phyloP scores from a whole-genome alignment of 2,888 invertebrate species.

The Pristionchus entomophagus region DNA sequence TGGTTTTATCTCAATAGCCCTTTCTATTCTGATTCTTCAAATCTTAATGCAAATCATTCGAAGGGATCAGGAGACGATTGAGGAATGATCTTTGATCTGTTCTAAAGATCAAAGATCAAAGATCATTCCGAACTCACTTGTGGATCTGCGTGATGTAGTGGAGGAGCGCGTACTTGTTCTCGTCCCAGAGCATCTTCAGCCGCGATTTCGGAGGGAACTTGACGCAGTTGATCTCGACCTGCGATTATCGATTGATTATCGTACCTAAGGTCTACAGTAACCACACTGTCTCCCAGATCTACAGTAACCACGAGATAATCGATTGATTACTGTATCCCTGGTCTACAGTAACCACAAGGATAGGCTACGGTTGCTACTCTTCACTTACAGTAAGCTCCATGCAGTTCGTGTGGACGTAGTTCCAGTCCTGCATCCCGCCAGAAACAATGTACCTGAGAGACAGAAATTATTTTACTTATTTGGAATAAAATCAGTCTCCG shows the following conservation, averaged over 20 bases:
- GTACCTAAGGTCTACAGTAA: not conserved
- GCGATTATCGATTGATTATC: not conserved
- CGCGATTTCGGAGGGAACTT: constrained; percentile 81
- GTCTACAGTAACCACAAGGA: not conserved
- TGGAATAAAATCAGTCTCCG: no score
- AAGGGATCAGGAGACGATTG: no score
- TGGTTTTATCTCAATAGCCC: no score
- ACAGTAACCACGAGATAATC: not conserved
- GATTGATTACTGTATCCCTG: not conserved
- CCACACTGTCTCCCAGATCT: not conserved
- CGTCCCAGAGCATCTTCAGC: constrained; percentile 87
- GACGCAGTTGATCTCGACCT: constrained; percentile 89
- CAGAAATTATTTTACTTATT: no score
- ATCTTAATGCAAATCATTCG: no score
- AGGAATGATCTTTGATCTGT: not conserved
- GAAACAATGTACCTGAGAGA: constrained; percentile 76
- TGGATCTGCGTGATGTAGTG: constrained; percentile 88
- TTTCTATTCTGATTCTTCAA: no score
- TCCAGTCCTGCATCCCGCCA: constrained; percentile 99
- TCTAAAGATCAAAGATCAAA: no score
- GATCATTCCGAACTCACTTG: constrained; percentile 53
- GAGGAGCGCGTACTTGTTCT: constrained; percentile 89
- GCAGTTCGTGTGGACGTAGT: constrained; percentile 91
- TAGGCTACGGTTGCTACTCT: not conserved
- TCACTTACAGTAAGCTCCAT: constrained; percentile 87